These are phyloP conservation scores for Sipha flava DNA, from an alignment of 1,140 invertebrate genomes.

Conservation along the genomic window DNA sequence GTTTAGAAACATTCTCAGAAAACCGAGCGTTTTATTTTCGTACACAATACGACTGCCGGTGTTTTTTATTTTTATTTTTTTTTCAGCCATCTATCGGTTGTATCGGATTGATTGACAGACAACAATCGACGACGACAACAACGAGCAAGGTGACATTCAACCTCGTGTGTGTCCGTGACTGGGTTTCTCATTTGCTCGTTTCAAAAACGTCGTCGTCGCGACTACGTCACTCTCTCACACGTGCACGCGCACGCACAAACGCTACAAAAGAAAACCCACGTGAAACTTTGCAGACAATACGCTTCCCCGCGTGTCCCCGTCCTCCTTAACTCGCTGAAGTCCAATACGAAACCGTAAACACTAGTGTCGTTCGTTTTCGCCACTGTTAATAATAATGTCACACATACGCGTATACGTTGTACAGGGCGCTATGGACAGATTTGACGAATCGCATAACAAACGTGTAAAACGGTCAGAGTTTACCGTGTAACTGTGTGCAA, in stretches of 20 bases:
- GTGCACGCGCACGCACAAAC: neutral
- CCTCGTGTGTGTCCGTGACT: constrained; percentile 27
- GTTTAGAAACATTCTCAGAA: constrained; percentile 13
- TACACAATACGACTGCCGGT: neutral
- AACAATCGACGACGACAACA: constrained; percentile 27
- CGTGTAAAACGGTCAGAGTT: too few relatives aligned
- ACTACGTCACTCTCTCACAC: neutral
- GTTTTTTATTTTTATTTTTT: neutral
- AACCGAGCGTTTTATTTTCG: neutral
- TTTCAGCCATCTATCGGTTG: neutral
- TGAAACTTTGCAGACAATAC: constrained; percentile 17
- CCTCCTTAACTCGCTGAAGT: neutral
- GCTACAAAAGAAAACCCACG: constrained; percentile 8
- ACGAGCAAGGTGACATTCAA: constrained; percentile 26
- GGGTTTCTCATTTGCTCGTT: constrained; percentile 28
- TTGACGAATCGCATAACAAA: too few relatives aligned
- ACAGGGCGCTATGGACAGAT: too few relatives aligned
- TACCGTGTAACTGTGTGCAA: too few relatives aligned
- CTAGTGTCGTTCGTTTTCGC: neutral
- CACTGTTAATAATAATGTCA: too few relatives aligned
- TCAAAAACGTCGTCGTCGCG: neutral
- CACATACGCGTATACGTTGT: too few relatives aligned
- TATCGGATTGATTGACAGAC: constrained; percentile 31
- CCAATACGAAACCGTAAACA: neutral
- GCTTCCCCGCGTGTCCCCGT: neutral